A percentile compares a stretch with the other conserved stretches of the same genome.
These are phyloP conservation scores for Hydrochoerus hydrochaeris DNA, from an alignment of 2,113 vertebrate species.

Conservation along the genomic window DNA sequence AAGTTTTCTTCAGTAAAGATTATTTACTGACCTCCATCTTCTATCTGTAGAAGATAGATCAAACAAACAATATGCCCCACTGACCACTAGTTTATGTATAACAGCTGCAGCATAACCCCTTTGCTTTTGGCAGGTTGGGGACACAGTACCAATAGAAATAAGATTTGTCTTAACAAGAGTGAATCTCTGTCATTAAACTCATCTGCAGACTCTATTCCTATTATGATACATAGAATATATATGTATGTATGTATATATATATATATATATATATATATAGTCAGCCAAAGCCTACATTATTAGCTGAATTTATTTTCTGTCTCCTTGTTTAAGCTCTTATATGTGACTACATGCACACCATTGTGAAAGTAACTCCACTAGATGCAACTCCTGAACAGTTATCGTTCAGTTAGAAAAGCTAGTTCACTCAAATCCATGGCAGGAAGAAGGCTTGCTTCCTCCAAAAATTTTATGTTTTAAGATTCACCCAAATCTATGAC, in stretches of 20 bases:
- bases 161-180: not conserved
- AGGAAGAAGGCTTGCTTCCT: not conserved
- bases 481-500: not conserved
- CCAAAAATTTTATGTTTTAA: not conserved
- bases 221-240: not conserved
- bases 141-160: not conserved
- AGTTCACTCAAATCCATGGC: not conserved
- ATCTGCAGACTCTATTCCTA: not conserved
- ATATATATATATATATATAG: too few relatives aligned
- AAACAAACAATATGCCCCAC: not conserved
- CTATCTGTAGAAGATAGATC: not conserved
- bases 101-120: not conserved
- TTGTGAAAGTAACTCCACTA: not conserved
- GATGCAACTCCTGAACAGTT: not conserved
- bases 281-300: not conserved
- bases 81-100: not conserved
- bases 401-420: not conserved
- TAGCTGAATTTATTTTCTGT: not conserved
- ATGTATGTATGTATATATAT: too few relatives aligned
- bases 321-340: not conserved
- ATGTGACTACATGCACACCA: not conserved
- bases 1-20: not conserved
- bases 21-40: not conserved
- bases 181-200: not conserved
- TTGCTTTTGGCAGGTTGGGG: not conserved